phyloP scores from a whole-genome alignment of 2,888 invertebrate genomes.

The Leucophora obtusa region DNA sequence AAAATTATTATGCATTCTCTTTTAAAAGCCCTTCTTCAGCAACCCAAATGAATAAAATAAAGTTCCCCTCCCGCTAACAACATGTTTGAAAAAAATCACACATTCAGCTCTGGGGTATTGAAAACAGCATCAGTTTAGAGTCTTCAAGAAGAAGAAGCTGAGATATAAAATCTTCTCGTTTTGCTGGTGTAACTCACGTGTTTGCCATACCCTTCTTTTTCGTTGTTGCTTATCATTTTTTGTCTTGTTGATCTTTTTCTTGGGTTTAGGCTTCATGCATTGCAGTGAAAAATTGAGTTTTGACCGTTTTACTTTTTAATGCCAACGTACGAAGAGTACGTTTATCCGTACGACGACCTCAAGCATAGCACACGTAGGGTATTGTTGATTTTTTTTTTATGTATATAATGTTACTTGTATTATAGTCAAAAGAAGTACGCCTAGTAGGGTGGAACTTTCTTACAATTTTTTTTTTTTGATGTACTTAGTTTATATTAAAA shows the following conservation, averaged over 20 bases:
- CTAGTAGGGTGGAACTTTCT: slow-evolving; percentile 11
- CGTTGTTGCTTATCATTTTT: background rate
- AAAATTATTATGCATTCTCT: slow-evolving; percentile 3
- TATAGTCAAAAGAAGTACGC: background rate
- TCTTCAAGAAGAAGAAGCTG: background rate
- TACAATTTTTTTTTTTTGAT: too few species aligned
- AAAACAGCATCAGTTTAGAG: background rate
- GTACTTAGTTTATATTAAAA: too few species aligned
- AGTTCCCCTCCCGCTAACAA: slow-evolving; percentile 48
- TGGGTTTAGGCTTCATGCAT: slow-evolving; percentile 22
- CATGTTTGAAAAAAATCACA: slow-evolving; percentile 6
- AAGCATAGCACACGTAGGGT: slow-evolving; percentile 65
- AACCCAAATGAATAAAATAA: slow-evolving; percentile 16
- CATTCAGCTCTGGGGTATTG: background rate
- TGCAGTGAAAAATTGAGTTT: slow-evolving; percentile 59
- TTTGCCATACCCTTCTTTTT: slow-evolving; percentile 38
- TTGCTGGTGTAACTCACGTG: slow-evolving; percentile 50
- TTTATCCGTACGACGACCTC: slow-evolving; percentile 64
- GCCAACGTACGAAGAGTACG: background rate
- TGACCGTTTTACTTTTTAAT: slow-evolving; percentile 52
- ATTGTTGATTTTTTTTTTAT: slow-evolving; percentile 34
- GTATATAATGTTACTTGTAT: slow-evolving; percentile 37
- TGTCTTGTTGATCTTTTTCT: background rate
- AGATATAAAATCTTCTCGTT: slow-evolving; percentile 24
- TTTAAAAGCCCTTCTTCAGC: slow-evolving; percentile 16